Base-by-base conservation (phyloP, 2,888 invertebrate species). In the Biston stratarius region DNA sequence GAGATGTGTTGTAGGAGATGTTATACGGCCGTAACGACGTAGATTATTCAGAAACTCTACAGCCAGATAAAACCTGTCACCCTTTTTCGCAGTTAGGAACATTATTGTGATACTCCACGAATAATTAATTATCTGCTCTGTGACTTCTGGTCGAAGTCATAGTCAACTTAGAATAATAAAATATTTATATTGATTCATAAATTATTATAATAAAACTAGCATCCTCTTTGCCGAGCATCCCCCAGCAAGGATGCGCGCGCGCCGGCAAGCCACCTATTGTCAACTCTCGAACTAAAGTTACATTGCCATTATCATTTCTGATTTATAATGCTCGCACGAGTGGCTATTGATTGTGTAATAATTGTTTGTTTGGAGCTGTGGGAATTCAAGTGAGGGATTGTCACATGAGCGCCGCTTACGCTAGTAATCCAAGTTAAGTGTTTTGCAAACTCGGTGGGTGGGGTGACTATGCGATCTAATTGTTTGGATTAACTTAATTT, bases 321-420 rank as follows among this genome's bases (percentile, higher is more conserved):
- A 74, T 72, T 74, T 92, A 92, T 92, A 86, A 84, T 84, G 82
- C 84, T 77, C 87, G 88, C 84, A 78, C 83, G 91, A 89, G 87
- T 87, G 85, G 83, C 77, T 79, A 79, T 83, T 88, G 91, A 92
- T 92, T 89, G 91, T 88, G 77, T 80, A 87, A 91, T 92, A 91
- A 92, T 92, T 89, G 90, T 92, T 92, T 93, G 91, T 93, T 93
- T 92, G 74, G 76, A 74, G 77, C 77, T 85, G 84, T 89, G 91
- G 84, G 91, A 91, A 89, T 74, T 82, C 80, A 79, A 81, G 79
- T 86, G 83, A 80, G 77, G 74, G 82, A 81, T 85, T 88, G 87
- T 89, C 85, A 87, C 85, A 79, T 87, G 87, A 85, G 80, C 72
- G 75, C 80, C 76, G 73, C 72, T 74, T 74, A 73, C 74, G 76